Base-by-base conservation (phyloP, 2,888 invertebrate species). In the Ichneumon xanthorius region DNA sequence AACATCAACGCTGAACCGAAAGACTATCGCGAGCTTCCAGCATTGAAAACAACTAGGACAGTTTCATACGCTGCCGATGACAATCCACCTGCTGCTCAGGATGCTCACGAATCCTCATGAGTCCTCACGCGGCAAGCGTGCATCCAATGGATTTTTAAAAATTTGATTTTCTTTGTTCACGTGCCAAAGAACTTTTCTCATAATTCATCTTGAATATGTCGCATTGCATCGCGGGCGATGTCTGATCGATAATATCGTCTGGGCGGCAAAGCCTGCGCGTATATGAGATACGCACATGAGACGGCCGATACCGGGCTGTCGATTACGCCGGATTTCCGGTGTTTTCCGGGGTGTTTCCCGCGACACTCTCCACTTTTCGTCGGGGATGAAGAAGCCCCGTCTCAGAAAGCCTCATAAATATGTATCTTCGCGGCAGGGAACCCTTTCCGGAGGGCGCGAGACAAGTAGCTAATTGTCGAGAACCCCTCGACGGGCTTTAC, bases 341-440 rank as follows among this genome's bases (percentile, higher is more conserved):
- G 9, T 22, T 4, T 26, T 4, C 14, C 58, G 26, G 14, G 58
- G 14, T 58, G 14, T 58, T 58, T 58, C 58, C 58, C 19, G 3
- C 22, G 26, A 26, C 22, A 58, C 58, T 45, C 45, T 11, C 26
- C 58, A 58, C 58, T 58, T 58, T 58, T 9, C 22, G 14, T 22
- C 58, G 19, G 26, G 4, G 22, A 26, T 26, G 58, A 22, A 14
- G 4, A 22, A 11, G 22, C 9, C 0, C 19, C 11, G n/a, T 55
- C 55, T 45, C 45, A 14, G 9, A 55, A 22, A 55, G 58, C 11
- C 58, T 58, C 58, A 58, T 58, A 58, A 58, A 58, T 58, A 58
- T 58, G 58, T 26, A 58, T 22, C 14, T 58, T 26, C 11, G 22
- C 0, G 19, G 58, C 58, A 11, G 11, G 26, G 0, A 14, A 11